Conservation (phyloP, 2,797 vertebrate species). For the Galagoides demidoff region DNA sequence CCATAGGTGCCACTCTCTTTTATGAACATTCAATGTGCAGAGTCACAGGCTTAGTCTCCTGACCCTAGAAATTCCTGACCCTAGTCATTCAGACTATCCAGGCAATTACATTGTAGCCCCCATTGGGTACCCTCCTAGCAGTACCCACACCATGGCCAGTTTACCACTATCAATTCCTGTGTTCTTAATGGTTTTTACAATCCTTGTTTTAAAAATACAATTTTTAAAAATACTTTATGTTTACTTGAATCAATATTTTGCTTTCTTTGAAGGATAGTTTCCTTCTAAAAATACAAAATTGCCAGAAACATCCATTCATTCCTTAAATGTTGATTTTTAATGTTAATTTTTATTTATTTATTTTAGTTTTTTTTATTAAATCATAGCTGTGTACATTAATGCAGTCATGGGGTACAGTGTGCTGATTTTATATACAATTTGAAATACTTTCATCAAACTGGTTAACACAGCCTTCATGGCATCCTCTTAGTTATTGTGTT, state of each 20-base stretch:
- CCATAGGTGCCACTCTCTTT: no score
- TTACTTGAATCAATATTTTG: neutral
- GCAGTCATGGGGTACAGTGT: no score
- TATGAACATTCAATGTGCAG: no score
- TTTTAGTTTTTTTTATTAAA: no score
- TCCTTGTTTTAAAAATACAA: neutral
- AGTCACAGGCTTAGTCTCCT: neutral
- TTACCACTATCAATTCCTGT: neutral
- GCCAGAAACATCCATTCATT: neutral
- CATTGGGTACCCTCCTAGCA: neutral
- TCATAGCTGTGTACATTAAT: no score
- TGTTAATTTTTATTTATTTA: neutral
- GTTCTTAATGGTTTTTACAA: neutral
- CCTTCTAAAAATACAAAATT: neutral
- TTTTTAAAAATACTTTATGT: neutral
- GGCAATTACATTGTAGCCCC: neutral
- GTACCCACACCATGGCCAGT: accelerated
- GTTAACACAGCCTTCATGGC: no score
- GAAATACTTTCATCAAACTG: no score
- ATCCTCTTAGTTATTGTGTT: no score
- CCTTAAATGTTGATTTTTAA: neutral
- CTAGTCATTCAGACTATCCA: neutral
- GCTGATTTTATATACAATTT: no score
- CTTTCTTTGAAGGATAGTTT: neutral
- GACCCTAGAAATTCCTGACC: no score